Evolutionary conservation across 2,888 invertebrate species (phyloP).

Genomic region (Beris morrisii): DNA sequence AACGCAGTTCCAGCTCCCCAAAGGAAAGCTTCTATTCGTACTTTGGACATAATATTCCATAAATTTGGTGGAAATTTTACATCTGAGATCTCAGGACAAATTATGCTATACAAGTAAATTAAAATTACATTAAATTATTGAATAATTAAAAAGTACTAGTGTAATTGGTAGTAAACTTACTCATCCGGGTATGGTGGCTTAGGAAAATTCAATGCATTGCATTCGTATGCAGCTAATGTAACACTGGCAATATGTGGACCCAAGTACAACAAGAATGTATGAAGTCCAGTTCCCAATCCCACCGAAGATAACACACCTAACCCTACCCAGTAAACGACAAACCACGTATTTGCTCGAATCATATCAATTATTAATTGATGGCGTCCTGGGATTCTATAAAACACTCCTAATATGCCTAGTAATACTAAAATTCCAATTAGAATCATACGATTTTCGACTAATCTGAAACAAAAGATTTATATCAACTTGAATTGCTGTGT

Average conservation of each 20-base stretch:
- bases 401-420: conserved; percentile 51
- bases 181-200: conserved; percentile 98
- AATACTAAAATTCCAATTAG: conserved; percentile 51
- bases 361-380: conserved; percentile 53
- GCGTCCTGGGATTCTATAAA: conserved; percentile 53
- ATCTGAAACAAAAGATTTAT: conserved; percentile 42
- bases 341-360: conserved; percentile 54
- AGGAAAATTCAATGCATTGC: conserved; percentile 91
- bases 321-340: conserved; percentile 81
- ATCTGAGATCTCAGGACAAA: conserved; percentile 78
- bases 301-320: conserved; percentile 96
- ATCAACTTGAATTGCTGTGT: neutral
- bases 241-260: conserved; percentile 99
- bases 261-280: conserved; percentile 96
- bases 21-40: conserved; percentile 93
- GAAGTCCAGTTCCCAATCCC: conserved; percentile 96
- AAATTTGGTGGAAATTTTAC: conserved; percentile 71
- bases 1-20: conserved; percentile 98
- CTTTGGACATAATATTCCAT: conserved; percentile 93
- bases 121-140: neutral
- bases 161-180: conserved; percentile 59
- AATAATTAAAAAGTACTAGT: neutral
- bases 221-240: conserved; percentile 97
- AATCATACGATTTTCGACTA: conserved; percentile 51
- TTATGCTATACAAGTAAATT: conserved; percentile 67